phyloP scores from a whole-genome alignment of 2,888 invertebrate genomes.

The Blomia tropicalis region DNA sequence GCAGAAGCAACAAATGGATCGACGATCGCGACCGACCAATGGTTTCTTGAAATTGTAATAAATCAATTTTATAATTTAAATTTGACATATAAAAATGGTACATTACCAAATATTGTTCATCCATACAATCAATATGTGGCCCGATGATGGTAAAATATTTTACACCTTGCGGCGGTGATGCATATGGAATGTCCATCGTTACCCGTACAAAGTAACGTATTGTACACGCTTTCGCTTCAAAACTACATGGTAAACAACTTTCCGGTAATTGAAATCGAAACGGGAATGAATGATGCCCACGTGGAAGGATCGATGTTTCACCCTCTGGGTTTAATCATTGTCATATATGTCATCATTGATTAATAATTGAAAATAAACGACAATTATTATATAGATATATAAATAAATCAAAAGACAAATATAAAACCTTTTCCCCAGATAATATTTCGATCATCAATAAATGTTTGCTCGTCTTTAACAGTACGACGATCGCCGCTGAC shows the following conservation, averaged over 20 bases:
- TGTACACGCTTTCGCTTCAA: constrained; percentile 55
- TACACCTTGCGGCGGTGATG: constrained; percentile 59
- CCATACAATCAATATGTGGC: constrained; percentile 62
- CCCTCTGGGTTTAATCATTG: constrained; percentile 40
- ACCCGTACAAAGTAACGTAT: constrained; percentile 57
- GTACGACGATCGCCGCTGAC: constrained; percentile 54
- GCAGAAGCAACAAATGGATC: constrained; percentile 53
- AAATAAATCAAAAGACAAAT: constrained; percentile 11
- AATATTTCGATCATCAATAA: constrained; percentile 52
- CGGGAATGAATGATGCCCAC: constrained; percentile 53
- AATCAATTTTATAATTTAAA: constrained; percentile 1
- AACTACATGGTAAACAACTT: constrained; percentile 54
- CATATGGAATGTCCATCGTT: constrained; percentile 57
- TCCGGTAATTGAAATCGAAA: constrained; percentile 55
- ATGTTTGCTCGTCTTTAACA: constrained; percentile 58
- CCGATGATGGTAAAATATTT: constrained; percentile 63
- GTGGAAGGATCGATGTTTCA: constrained; percentile 49
- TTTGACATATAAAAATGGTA: neutral
- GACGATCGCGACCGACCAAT: constrained; percentile 47
- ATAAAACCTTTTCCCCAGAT: constrained; percentile 56
- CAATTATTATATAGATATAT: neutral
- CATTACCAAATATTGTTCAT: constrained; percentile 55
- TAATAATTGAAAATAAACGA: neutral
- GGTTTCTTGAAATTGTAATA: constrained; percentile 43
- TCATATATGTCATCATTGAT: neutral